Base-by-base conservation (phyloP, 2,113 vertebrate species). In the Bujurquina vittata region DNA sequence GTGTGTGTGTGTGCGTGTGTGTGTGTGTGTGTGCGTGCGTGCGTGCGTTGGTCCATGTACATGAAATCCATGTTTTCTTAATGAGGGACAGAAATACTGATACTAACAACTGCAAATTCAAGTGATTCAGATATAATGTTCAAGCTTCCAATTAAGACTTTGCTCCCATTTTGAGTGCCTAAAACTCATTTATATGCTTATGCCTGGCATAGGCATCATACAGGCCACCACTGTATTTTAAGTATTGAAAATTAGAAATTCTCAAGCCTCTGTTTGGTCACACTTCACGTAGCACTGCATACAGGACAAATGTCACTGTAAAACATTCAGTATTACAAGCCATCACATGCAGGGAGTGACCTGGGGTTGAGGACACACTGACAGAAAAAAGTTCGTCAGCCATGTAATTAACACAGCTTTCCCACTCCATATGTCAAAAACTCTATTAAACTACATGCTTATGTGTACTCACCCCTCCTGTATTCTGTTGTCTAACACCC, bases 401-500 rank as follows among this genome's bases (percentile, higher is more conserved):
- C 17, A 49, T 67, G 17, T 72, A 62, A 67, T 82, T 14, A 59
- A 18, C 20, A 65, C 59, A 78, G 20, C 73, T 60, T n/a, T 31
- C 65, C 78, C 63, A 54, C n/a, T 65, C 52, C 29, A 59, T 14
- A 43, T 62, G 35, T 4, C 46, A 18, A 43, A n/a, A 35, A 15
- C 63, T 26, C n/a, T 37, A 29, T 78, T 31, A 77, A 81, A 83
- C 60, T 29, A 33, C 77, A 90, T 56, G 89, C 74, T 22, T 69
- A 26, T 37, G 7, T 40, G 77, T 33, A 97, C 98, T 96, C 96
- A 99, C 98, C 98, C 95, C 96, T 94, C 95, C 96, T 0, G 97
- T 86, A 90, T 95, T 97, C 86, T 98, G 97, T 92, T 98, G 97
- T 85, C 96, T 96, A 86, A 96, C 94, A 78, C 97, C 98, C 80